Conservation (phyloP, 2,113 vertebrate species). For the Clinocottus analis region DNA sequence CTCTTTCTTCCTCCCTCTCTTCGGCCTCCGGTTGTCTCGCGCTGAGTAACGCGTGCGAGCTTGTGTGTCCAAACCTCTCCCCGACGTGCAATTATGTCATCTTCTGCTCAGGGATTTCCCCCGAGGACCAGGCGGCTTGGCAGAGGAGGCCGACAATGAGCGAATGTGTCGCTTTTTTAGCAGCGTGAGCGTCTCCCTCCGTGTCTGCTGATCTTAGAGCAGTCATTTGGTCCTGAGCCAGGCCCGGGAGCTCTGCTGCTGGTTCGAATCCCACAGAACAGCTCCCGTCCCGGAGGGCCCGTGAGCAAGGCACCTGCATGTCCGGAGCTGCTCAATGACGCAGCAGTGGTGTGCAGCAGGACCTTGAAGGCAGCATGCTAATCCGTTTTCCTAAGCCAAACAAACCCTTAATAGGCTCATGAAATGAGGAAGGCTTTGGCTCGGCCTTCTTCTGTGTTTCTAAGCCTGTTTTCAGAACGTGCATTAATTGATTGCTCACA, state of each 20-base stretch:
- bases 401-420: constrained; percentile 28
- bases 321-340: background rate
- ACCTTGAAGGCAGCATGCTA: constrained; percentile 32
- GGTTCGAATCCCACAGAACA: background rate
- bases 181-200: constrained; percentile 8
- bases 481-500: background rate
- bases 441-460: no score
- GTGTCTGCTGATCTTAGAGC: constrained; percentile 36
- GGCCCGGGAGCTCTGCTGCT: background rate
- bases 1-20: constrained; percentile 4
- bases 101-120: constrained; percentile 69
- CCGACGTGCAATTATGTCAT: constrained; percentile 69
- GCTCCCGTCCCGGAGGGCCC: background rate
- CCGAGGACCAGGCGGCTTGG: constrained; percentile 63
- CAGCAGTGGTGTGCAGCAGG: constrained; percentile 14
- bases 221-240: constrained; percentile 14
- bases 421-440: constrained; percentile 60
- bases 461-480: constrained; percentile 3
- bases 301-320: background rate
- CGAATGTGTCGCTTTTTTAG: constrained; percentile 40
- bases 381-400: constrained; percentile 36
- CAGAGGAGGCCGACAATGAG: constrained; percentile 42
- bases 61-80: constrained; percentile 51
- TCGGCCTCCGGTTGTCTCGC: constrained; percentile 15
- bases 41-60: constrained; percentile 47